These are phyloP conservation scores for Threskiornis aethiopicus DNA, from an alignment of 2,797 vertebrate species.

Conservation along the genomic window DNA sequence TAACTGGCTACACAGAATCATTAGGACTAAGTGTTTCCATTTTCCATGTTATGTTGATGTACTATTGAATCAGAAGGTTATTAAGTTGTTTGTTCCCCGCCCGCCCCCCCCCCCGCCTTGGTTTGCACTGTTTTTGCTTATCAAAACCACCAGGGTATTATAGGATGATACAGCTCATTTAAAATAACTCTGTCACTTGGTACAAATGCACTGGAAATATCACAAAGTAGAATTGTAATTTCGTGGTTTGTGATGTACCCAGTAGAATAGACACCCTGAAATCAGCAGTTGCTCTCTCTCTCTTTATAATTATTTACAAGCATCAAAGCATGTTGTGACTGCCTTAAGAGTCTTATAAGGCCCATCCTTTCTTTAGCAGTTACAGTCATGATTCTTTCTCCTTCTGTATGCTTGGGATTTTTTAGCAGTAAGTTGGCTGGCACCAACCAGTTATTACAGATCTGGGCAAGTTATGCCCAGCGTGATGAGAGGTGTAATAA, in stretches of 20 bases:
- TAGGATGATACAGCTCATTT: conserved; percentile 33
- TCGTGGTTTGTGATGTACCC: neutral
- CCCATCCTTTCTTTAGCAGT: neutral
- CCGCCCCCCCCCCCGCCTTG: neutral
- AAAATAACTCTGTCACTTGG: conserved; percentile 40
- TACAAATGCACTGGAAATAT: conserved; percentile 13
- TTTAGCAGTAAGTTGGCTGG: neutral
- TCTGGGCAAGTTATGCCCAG: neutral
- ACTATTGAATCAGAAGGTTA: neutral
- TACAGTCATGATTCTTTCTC: neutral
- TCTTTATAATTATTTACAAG: neutral
- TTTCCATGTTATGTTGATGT: neutral
- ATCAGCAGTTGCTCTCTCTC: neutral
- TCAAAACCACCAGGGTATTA: conserved; percentile 2
- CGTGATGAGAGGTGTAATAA: neutral
- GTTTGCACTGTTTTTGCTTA: neutral
- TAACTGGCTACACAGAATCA: neutral
- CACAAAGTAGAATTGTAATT: neutral
- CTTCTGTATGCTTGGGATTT: neutral
- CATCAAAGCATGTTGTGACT: neutral
- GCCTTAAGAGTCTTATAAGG: neutral
- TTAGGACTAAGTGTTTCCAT: neutral
- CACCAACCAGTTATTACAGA: neutral
- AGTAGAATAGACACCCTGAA: neutral
- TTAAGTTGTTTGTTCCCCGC: neutral